Percentiles rank a stretch among this genome's conserved stretches.
phyloP scores from a whole-genome alignment of 37 sponge, comb jelly and placozoan species.

The Oopsacas minuta region DNA sequence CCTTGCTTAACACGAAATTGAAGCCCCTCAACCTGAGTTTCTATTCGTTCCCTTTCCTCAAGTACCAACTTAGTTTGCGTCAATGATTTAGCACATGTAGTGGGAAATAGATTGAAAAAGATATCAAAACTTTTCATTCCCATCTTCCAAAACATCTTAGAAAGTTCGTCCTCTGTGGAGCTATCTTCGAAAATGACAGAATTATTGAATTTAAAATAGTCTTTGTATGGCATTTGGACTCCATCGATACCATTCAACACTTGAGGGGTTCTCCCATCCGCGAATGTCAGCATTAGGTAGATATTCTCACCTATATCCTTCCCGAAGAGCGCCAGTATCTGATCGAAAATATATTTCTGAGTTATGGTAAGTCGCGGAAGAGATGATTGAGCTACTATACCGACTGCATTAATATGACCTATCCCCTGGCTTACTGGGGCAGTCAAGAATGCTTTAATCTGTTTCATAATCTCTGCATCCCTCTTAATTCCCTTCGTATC shows the following conservation, averaged over 20 bases:
- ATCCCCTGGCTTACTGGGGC: constrained; percentile 15
- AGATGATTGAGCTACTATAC: no score
- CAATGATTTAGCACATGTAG: no score
- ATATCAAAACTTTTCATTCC: background rate
- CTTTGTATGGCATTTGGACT: constrained; percentile 17
- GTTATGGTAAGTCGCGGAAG: constrained; percentile 25
- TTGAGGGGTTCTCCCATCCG: constrained; percentile 31
- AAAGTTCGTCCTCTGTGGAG: background rate
- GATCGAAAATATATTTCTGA: constrained; percentile 35
- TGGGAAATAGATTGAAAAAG: background rate
- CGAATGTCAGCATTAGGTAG: constrained; percentile 35
- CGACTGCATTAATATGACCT: constrained; percentile 37
- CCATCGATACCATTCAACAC: constrained; percentile 27
- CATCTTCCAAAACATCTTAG: background rate
- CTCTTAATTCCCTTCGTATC: no score
- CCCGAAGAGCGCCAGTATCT: constrained; percentile 33
- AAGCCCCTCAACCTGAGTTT: no score
- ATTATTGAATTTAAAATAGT: constrained; percentile 35
- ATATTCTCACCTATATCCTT: constrained; percentile 33
- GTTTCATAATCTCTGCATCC: no score
- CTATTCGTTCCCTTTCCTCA: no score
- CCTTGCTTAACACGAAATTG: no score
- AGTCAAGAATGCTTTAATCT: constrained; percentile 35
- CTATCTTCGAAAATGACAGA: no score
- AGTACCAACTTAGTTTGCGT: no score